Evolutionary conservation across 2,888 invertebrate genomes (phyloP), one percentile per base, ranked within the genome.

Genomic region (Phengaris alcon): DNA sequence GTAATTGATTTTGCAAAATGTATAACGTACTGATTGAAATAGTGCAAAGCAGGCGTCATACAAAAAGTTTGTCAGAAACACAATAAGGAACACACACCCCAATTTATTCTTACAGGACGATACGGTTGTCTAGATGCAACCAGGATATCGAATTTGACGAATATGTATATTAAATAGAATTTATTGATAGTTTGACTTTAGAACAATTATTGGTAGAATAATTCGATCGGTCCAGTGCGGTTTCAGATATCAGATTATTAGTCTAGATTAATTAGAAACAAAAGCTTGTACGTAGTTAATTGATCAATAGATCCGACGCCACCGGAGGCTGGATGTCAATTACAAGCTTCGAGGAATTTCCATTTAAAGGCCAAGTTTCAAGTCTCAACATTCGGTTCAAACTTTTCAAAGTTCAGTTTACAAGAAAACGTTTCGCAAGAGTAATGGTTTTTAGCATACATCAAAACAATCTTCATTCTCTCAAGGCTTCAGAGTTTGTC

Each of bases 341-440:
- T 35, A 64, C 35, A 64, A 64, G 64, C 13, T 64, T 44, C 64
- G 64, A 64, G 64, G 12, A 35, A 64, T 64, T 64, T 64, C 22
- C 64, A 64, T 64, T 64, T 64, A 64, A 64, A 12, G 10, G 35
- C 64, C 64, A 64, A 64, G 64, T 64, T 64, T 64, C 35, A 64
- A 64, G 10, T 52, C 35, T 35, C 12, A 64, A 35, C 64, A 35
- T 64, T 64, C 2, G 35, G 64, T 64, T 64, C 35, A 35, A 64
- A 64, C 64, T 64, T 64, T 64, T 64, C 35, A 64, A 59, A 35
- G 64, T 64, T 64, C 35, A 64, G 64, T 64, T 64, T 64, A 64
- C 64, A 64, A 44, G 64, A 44, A 64, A 35, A 12, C 35, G 64
- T 64, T 35, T 44, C 44, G 6, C 64, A 35, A 52, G 35, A 10